Conservation (phyloP, 2,797 vertebrate genomes). For the Parotocinclus haroldoi region DNA sequence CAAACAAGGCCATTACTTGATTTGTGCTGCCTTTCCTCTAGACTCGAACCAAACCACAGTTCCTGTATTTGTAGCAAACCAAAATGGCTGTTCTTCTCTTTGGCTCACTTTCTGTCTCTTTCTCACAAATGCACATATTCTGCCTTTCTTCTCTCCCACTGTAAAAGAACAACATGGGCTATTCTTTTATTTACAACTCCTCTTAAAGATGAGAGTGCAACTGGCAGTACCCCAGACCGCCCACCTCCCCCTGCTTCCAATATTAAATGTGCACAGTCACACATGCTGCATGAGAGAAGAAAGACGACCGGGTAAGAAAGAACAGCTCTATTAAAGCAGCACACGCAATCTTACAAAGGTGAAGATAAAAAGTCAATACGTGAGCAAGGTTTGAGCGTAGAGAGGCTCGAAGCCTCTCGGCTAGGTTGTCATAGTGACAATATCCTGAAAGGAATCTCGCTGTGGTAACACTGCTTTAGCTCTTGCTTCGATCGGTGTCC, state of each 20-base stretch:
- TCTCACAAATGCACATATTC: neutral
- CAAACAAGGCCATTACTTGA: constrained; percentile 49
- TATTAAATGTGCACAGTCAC: constrained; percentile 12
- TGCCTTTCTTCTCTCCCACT: constrained; percentile 20
- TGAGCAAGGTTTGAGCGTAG: constrained; percentile 7
- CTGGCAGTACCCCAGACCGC: constrained; percentile 30
- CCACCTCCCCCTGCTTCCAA: constrained; percentile 17
- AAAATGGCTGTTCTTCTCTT: constrained; percentile 48
- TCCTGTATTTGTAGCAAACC: constrained; percentile 51
- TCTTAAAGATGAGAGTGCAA: constrained; percentile 38
- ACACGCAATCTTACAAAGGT: constrained; percentile 9
- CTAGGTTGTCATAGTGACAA: constrained; percentile 81
- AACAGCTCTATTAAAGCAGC: constrained; percentile 6
- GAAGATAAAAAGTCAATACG: constrained; percentile 21
- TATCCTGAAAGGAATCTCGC: constrained; percentile 71
- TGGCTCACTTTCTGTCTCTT: constrained; percentile 28
- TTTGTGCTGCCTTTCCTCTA: constrained; percentile 34
- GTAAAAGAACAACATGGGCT: constrained; percentile 48
- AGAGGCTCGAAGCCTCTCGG: constrained; percentile 18
- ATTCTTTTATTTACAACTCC: constrained; percentile 57
- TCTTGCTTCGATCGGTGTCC: constrained; percentile 53
- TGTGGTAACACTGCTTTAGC: constrained; percentile 62
- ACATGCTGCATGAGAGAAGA: constrained; percentile 6
- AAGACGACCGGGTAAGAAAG: neutral
- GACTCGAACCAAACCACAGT: constrained; percentile 50